A percentile compares a stretch with the other conserved stretches of the same genome.
Conservation (phyloP, 2,888 invertebrate genomes). For the Rhyacophila evoluta region DNA sequence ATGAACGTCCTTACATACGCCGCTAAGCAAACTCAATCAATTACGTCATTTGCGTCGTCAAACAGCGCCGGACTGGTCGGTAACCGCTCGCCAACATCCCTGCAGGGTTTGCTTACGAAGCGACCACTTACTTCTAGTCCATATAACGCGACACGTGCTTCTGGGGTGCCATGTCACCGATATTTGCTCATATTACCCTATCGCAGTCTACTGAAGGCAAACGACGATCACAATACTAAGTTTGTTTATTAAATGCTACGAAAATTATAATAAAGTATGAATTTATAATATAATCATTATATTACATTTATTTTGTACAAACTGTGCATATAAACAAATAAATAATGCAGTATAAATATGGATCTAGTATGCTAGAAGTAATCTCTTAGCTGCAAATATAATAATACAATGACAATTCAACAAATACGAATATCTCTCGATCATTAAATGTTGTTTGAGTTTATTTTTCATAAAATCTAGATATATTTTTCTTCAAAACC, state of each 20-base stretch:
- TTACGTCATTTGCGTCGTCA: constrained; percentile 52
- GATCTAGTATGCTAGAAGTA: no score
- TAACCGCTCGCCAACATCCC: constrained; percentile 29
- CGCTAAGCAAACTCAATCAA: constrained; percentile 54
- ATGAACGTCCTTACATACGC: not conserved
- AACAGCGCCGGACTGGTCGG: constrained; percentile 46
- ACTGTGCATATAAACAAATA: no score
- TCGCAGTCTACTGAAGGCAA: not conserved
- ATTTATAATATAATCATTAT: not conserved
- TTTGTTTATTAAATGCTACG: no score
- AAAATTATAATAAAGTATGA: no score
- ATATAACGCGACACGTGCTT: constrained; percentile 27
- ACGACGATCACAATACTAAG: not conserved
- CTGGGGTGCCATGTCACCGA: constrained; percentile 8
- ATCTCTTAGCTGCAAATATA: no score
- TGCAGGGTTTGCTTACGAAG: constrained; percentile 7
- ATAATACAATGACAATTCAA: no score
- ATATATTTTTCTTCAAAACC: no score
- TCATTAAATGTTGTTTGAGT: no score
- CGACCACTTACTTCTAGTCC: constrained; percentile 25
- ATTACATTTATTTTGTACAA: no score
- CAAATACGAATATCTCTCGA: no score
- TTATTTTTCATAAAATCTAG: no score
- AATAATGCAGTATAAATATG: no score
- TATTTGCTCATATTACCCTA: constrained; percentile 1